phyloP scores from a whole-genome alignment of 2,888 invertebrate genomes.

The Lepidochrysops patricia region DNA sequence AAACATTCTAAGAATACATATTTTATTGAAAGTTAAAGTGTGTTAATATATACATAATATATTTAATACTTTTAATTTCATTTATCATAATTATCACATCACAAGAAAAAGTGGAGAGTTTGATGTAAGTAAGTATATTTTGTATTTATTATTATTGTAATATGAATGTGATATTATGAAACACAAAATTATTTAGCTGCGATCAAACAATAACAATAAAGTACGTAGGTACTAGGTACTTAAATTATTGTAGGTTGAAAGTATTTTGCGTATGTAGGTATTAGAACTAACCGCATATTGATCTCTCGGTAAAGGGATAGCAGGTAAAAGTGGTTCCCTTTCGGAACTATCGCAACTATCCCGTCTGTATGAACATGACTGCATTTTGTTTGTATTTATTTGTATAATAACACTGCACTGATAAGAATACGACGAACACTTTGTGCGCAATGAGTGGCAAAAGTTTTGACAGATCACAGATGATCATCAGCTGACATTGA shows the following conservation, averaged over 20 bases:
- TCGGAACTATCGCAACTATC: conserved; percentile 36
- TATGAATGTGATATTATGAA: no score
- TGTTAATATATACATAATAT: no score
- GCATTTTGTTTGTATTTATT: conserved; percentile 38
- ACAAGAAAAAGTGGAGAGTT: no score
- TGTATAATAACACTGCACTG: not conserved
- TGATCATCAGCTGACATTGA: not conserved
- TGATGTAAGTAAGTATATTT: no score
- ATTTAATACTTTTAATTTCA: no score
- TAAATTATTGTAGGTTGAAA: not conserved
- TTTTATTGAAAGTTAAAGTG: no score
- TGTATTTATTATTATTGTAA: no score
- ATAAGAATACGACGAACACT: not conserved
- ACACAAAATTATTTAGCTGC: no score
- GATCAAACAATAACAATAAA: not conserved
- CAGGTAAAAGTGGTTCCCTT: conserved; percentile 47
- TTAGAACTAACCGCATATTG: conserved; percentile 40
- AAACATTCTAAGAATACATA: no score
- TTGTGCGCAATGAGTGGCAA: not conserved
- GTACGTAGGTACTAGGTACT: not conserved
- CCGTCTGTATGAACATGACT: conserved; percentile 43
- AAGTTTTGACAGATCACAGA: not conserved
- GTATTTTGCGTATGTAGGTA: not conserved
- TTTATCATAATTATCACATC: no score
- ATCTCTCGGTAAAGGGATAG: conserved; percentile 31